Evolutionary conservation across 2,113 vertebrate species (phyloP), one percentile per base, ranked within the genome.

Genomic region (Thunnus maccoyii): DNA sequence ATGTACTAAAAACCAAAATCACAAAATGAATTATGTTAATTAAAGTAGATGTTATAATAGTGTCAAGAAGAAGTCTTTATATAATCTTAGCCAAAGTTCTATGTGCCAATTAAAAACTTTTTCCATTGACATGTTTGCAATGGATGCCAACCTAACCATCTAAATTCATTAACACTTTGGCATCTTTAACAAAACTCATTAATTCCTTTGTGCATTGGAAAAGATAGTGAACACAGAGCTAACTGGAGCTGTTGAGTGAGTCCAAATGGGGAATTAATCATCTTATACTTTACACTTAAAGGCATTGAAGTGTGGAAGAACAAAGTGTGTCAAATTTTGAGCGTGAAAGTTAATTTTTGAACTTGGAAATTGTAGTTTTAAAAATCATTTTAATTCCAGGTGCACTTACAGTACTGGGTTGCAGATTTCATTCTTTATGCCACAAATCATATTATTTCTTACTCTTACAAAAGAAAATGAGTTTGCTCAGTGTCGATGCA

Each of bases 121-220:
- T 4, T 63, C 63, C 20, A 50, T 4, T 62, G 10, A 22, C 48
- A 55, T 25, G 14, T 22, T 47, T 8, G 69, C 12, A 52, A 62
- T 10, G 54, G n/a, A 32, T 50, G 20, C 3, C 44, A 75, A 22
- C 8, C 20, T 11, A 60, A 36, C 47, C 12, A 17, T 71, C 22
- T 18, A 2, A 52, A 52, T 48, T 25, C 2, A 64, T 22, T 22
- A 55, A 25, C 55, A 63, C 20, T 66, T 69, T 63, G 56, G 54
- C 73, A 62, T 71, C 54, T 46, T 66, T 18, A 16, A 52, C 18
- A 48, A 54, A 50, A 46, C 46, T 64, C 65, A 76, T 64, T 70
- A 14, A 52, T 30, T 76, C 10, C 44, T 27, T 30, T 57, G 9
- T 69, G n/a, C 15, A 75, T 76, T 32, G 25, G 10, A n/a, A 32